Percentiles rank a stretch among this genome's conserved stretches.
Evolutionary conservation across 2,113 vertebrate species (phyloP).

Genomic region (Nyctibius bracteatus): DNA sequence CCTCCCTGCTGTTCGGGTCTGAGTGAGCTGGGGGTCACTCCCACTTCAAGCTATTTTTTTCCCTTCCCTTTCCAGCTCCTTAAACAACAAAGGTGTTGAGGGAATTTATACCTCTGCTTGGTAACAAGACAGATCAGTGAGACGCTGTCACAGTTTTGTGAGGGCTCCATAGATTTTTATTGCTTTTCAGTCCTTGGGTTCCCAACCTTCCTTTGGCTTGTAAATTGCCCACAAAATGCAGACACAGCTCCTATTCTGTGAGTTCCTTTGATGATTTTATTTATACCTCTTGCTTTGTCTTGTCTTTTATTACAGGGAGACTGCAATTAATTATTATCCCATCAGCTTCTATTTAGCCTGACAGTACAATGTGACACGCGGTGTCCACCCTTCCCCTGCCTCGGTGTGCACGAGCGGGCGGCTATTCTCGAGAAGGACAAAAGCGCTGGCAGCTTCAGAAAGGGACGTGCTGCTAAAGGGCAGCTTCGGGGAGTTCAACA

Average conservation of each 20-base stretch:
- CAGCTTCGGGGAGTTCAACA: not conserved
- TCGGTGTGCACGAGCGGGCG: slow-evolving; percentile 5
- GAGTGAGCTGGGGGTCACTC: slow-evolving; percentile 41
- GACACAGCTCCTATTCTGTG: slow-evolving; percentile 62
- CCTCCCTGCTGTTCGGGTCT: not conserved
- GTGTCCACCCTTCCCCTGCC: slow-evolving; percentile 52
- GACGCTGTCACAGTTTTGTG: slow-evolving; percentile 26
- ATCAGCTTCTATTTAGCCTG: slow-evolving; percentile 71
- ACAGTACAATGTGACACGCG: slow-evolving; percentile 48
- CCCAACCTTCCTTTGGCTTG: slow-evolving; percentile 71
- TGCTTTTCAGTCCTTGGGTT: slow-evolving; percentile 66
- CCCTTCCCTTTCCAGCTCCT: slow-evolving; percentile 56
- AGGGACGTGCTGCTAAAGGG: slow-evolving; percentile 21
- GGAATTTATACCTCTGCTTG: slow-evolving; percentile 70
- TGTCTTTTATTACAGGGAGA: slow-evolving; percentile 73
- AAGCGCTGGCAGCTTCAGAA: slow-evolving; percentile 42
- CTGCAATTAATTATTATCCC: slow-evolving; percentile 75
- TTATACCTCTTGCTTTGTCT: slow-evolving; percentile 72
- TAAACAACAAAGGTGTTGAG: slow-evolving; percentile 67
- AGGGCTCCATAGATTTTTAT: slow-evolving; percentile 65
- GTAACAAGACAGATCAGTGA: slow-evolving; percentile 61
- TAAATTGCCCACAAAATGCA: slow-evolving; percentile 66
- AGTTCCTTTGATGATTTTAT: slow-evolving; percentile 69
- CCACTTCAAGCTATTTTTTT: not conserved
- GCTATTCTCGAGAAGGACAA: slow-evolving; percentile 57